Base-by-base conservation (phyloP, 2,888 invertebrate genomes). In the Biston stratarius region DNA sequence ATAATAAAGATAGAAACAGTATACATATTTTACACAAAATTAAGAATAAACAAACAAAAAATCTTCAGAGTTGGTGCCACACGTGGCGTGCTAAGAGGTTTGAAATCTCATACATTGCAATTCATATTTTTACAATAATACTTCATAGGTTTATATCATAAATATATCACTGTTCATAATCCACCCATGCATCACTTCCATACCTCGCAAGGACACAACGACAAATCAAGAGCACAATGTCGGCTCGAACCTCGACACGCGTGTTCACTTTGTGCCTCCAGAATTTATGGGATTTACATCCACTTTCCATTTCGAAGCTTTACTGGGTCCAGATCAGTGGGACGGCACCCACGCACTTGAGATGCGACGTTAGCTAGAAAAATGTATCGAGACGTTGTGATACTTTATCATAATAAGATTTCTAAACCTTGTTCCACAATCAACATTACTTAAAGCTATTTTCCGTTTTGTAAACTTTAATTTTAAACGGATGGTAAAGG, bases 341-440 rank as follows among this genome's bases (percentile, higher is more conserved):
- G 65, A 73, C 74, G 77, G 77, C 83, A 78, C 86, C 86, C 79
- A 85, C 88, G 79, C 81, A 49, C 49, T 44, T 49, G 38, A 61
- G 63, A 45, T 49, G 38, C 61, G 64, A 45, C 33, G 10, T 74
- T 49, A 64, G 64, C 44, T 48, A 61, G 55, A 60, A 51, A 47
- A 57, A 47, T 38, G 24, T 24, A 47, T 24, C 14, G 24, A 7
- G 11, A 45, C 55, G 15, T 11, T 33, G n/a, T 49, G 51, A n/a
- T 33, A 52, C 40, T 24, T 52, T 63, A 14, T 5, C 47, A 47
- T 10, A 53, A n/a, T 12, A 51, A 8, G 34, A 1, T 51, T 0
- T 51, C n/a, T 34, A n/a, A 51, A 1, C 5, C 5, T 5, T 10
- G 42, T 10, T 42, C n/a, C 38, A 8, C 38, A 38, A 38, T 38